These are phyloP conservation scores for Lagria hirta DNA, from an alignment of 2,888 invertebrate species.

Conservation along the genomic window DNA sequence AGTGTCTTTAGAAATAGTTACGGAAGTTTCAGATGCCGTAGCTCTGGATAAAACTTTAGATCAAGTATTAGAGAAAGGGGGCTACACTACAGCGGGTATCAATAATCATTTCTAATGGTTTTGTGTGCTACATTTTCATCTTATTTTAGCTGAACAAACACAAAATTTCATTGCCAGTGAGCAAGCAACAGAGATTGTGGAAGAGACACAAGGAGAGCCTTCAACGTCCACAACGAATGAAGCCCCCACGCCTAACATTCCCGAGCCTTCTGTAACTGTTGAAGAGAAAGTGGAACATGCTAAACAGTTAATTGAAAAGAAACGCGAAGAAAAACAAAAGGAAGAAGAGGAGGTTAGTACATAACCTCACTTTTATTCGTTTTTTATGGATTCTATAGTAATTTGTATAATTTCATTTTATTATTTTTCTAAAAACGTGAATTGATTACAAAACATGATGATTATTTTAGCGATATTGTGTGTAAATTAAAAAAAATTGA, in stretches of 20 bases:
- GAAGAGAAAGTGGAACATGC: conserved; percentile 67
- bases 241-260: too few relatives aligned
- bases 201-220: conserved; percentile 22
- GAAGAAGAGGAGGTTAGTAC: conserved; percentile 68
- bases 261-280: conserved; percentile 35
- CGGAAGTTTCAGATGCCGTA: conserved; percentile 62
- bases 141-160: conserved; percentile 23
- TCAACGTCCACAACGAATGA: conserved; percentile 18
- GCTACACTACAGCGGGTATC: conserved; percentile 41
- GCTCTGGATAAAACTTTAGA: conserved; percentile 57
- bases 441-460: too few relatives aligned
- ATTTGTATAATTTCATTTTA: too few relatives aligned
- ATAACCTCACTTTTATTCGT: too few relatives aligned
- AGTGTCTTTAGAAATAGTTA: conserved; percentile 76
- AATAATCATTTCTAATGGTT: conserved; percentile 25
- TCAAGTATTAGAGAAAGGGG: conserved; percentile 60
- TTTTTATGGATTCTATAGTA: too few relatives aligned
- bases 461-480: too few relatives aligned
- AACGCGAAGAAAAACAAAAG: conserved; percentile 63
- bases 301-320: conserved; percentile 67
- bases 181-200: conserved; percentile 51
- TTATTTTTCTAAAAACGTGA: too few relatives aligned
- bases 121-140: conserved; percentile 4
- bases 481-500: too few relatives aligned
- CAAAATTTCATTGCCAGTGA: conserved; percentile 36